Percentiles rank a stretch among this genome's conserved stretches.
Evolutionary conservation across 2,888 invertebrate species (phyloP).

Genomic region (Netelia fuscicornis): DNA sequence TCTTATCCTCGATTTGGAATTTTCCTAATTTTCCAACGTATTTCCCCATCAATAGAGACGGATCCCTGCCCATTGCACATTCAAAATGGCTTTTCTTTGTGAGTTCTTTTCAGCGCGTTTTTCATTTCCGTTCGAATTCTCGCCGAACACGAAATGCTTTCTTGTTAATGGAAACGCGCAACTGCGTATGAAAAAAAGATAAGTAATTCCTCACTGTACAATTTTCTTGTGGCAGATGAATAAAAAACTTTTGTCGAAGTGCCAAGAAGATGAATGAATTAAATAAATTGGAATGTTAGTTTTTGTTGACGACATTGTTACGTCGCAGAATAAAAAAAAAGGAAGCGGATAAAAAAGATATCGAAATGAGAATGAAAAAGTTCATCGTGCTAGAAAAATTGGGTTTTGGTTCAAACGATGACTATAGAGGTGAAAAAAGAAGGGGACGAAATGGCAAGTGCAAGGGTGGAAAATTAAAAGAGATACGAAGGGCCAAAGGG

Average conservation of each 20-base stretch:
- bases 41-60: background rate
- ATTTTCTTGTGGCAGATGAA: background rate
- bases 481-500: slow-evolving; percentile 39
- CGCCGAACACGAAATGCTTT: background rate
- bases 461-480: slow-evolving; percentile 18
- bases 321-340: slow-evolving; percentile 6
- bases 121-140: background rate
- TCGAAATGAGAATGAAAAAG: background rate
- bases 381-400: slow-evolving; percentile 7
- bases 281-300: background rate
- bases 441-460: slow-evolving; percentile 13
- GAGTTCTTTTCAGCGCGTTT: no score
- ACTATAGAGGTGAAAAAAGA: background rate
- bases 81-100: slow-evolving; percentile 19
- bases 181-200: background rate
- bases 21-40: slow-evolving; percentile 1
- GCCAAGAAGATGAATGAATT: no score
- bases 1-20: background rate
- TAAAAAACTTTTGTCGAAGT: background rate
- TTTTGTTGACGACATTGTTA: background rate
- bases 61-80: background rate
- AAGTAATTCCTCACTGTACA: no score
- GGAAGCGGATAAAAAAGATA: background rate
- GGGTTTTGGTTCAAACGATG: background rate
- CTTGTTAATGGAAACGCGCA: background rate